Percentiles rank a stretch among this genome's conserved stretches.
These are phyloP conservation scores for Lasioglossum albipes DNA, from an alignment of 1,140 invertebrate genomes.

Conservation along the genomic window DNA sequence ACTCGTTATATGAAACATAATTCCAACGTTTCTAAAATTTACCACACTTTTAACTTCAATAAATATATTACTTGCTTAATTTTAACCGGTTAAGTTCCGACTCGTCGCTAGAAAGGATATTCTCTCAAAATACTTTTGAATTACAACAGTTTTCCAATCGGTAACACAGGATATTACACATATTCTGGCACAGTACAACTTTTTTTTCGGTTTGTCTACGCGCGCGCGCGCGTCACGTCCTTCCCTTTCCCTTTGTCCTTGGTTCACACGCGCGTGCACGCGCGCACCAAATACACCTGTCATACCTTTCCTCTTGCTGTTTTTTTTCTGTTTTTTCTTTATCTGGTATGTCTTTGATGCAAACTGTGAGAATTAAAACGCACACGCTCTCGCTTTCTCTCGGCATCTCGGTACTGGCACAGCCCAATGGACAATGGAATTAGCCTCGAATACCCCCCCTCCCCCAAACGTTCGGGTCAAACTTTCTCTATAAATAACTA, in stretches of 20 bases:
- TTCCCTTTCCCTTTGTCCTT: too few species aligned
- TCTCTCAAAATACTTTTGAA: slow-evolving; percentile 56
- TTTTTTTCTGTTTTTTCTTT: background rate
- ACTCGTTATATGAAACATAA: slow-evolving; percentile 61
- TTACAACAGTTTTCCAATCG: slow-evolving; percentile 41
- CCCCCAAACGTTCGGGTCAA: slow-evolving; percentile 22
- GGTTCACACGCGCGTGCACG: background rate
- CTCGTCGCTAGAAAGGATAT: slow-evolving; percentile 52
- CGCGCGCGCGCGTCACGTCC: background rate
- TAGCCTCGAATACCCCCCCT: slow-evolving; percentile 14
- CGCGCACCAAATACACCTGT: background rate
- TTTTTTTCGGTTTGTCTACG: slow-evolving; percentile 26
- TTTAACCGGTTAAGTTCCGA: slow-evolving; percentile 59
- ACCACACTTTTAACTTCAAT: slow-evolving; percentile 64
- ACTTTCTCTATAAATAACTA: slow-evolving; percentile 44
- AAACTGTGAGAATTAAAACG: slow-evolving; percentile 31
- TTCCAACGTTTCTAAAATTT: slow-evolving; percentile 63
- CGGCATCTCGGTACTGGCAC: slow-evolving; percentile 6
- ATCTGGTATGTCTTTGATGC: slow-evolving; percentile 21
- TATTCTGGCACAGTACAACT: slow-evolving; percentile 29
- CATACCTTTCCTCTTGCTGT: background rate
- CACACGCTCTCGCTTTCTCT: slow-evolving; percentile 31
- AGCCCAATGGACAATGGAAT: slow-evolving; percentile 32
- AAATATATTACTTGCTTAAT: slow-evolving; percentile 65
- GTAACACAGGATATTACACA: slow-evolving; percentile 45